Conservation (phyloP, 2,888 invertebrate genomes). For the Chromoteleia sp. region DNA sequence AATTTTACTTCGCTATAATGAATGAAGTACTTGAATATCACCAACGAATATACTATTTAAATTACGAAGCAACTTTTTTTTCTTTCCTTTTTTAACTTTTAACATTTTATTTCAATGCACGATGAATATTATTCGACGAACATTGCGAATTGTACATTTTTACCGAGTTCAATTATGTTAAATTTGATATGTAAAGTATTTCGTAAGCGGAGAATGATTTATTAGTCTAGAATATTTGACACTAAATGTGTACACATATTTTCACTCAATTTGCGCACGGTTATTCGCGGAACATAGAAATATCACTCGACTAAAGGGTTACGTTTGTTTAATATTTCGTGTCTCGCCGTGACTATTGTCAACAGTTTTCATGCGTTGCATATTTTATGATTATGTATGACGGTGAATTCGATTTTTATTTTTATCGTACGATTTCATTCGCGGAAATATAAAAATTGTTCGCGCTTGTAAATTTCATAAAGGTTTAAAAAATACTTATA, state of each 20-base stretch:
- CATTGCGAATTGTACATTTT: too few species aligned
- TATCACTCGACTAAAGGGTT: conserved; percentile 55
- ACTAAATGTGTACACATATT: conserved; percentile 32
- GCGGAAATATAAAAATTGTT: neutral
- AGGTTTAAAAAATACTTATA: too few species aligned
- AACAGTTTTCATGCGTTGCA: conserved; percentile 28
- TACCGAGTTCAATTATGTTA: conserved; percentile 5
- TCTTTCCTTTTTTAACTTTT: too few species aligned
- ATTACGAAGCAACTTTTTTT: too few species aligned
- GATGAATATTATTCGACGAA: too few species aligned
- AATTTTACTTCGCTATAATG: too few species aligned
- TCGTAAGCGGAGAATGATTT: conserved; percentile 24
- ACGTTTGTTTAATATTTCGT: conserved; percentile 51
- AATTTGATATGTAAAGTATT: conserved; percentile 34
- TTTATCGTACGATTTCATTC: neutral
- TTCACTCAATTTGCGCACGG: conserved; percentile 12
- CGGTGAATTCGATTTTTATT: neutral
- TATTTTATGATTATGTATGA: conserved; percentile 30
- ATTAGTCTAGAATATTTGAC: conserved; percentile 44
- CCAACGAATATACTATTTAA: too few species aligned
- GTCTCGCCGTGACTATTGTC: conserved; percentile 38
- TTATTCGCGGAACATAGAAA: conserved; percentile 47
- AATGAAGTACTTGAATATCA: too few species aligned
- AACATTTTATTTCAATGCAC: too few species aligned
- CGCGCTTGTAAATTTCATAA: neutral